phyloP scores from a whole-genome alignment of 2,797 vertebrate species.

The Sebastes elongatus region DNA sequence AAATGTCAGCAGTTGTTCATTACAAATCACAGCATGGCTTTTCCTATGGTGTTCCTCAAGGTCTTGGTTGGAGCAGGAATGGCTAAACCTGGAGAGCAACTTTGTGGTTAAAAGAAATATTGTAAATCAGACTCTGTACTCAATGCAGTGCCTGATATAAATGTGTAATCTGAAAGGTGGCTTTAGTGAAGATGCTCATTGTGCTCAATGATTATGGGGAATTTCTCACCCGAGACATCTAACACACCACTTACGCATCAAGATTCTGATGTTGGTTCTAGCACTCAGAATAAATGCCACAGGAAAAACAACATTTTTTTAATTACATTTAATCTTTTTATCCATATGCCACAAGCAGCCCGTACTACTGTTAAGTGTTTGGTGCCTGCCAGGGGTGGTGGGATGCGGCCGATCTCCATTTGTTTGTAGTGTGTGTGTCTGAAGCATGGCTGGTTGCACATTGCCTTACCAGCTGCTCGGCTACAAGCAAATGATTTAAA shows the following conservation, averaged over 20 bases:
- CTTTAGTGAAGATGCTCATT: not conserved
- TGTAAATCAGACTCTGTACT: not conserved
- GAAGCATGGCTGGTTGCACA: conserved; percentile 44
- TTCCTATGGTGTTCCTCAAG: too few species aligned
- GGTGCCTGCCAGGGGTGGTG: conserved; percentile 16
- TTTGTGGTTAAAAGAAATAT: not conserved
- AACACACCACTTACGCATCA: not conserved
- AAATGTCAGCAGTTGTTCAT: too few species aligned
- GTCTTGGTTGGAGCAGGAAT: not conserved
- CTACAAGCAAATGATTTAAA: conserved; percentile 51
- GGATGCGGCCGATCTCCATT: conserved; percentile 36
- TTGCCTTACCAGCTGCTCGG: conserved; percentile 36
- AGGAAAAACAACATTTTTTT: not conserved
- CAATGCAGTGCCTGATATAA: not conserved
- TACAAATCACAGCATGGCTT: too few species aligned
- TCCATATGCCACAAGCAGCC: conserved; percentile 15
- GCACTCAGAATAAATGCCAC: not conserved
- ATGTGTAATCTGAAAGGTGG: not conserved
- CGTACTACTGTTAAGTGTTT: conserved; percentile 33
- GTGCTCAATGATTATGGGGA: not conserved
- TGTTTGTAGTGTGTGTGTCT: conserved; percentile 38
- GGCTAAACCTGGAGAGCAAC: not conserved
- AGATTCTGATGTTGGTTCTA: not conserved
- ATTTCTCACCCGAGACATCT: not conserved
- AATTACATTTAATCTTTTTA: not conserved